Conservation (phyloP, 2,888 invertebrate genomes). For the Dione vanillae region DNA sequence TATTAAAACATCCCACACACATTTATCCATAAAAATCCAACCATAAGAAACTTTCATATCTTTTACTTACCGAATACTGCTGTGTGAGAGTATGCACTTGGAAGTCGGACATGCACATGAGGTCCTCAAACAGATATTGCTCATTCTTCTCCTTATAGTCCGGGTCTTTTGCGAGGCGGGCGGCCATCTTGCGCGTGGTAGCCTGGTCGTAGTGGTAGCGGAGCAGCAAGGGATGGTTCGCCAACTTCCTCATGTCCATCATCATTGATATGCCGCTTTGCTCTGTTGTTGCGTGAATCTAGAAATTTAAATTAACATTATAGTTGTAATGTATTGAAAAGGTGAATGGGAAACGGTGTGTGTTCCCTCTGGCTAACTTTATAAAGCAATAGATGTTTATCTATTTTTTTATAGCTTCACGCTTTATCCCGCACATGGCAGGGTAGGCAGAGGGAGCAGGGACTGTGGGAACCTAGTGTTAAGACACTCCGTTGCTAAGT, state of each 20-base stretch:
- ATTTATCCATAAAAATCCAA: too few relatives aligned
- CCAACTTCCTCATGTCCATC: constrained; percentile 96
- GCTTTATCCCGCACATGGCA: too few relatives aligned
- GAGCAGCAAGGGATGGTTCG: constrained; percentile 96
- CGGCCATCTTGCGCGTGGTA: constrained; percentile 87
- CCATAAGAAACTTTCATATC: too few relatives aligned
- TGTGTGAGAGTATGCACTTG: constrained; percentile 92
- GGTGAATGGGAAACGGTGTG: too few relatives aligned
- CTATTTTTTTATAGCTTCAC: too few relatives aligned
- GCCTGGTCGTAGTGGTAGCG: constrained; percentile 89
- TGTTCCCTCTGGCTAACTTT: too few relatives aligned
- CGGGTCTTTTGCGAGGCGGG: constrained; percentile 86
- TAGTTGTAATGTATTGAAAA: too few relatives aligned
- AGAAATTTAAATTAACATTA: constrained; percentile 29
- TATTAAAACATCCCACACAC: too few relatives aligned
- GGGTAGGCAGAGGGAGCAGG: too few relatives aligned
- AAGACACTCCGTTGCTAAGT: too few relatives aligned
- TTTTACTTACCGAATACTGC: constrained; percentile 86
- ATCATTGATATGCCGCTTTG: constrained; percentile 91
- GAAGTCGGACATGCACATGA: constrained; percentile 95
- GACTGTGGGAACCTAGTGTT: too few relatives aligned
- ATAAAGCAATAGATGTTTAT: too few relatives aligned
- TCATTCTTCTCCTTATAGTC: constrained; percentile 90
- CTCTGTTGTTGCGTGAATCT: constrained; percentile 82
- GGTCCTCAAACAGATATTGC: constrained; percentile 93